Conservation (phyloP, 2,113 vertebrate species). For the Thamnaconus septentrionalis region DNA sequence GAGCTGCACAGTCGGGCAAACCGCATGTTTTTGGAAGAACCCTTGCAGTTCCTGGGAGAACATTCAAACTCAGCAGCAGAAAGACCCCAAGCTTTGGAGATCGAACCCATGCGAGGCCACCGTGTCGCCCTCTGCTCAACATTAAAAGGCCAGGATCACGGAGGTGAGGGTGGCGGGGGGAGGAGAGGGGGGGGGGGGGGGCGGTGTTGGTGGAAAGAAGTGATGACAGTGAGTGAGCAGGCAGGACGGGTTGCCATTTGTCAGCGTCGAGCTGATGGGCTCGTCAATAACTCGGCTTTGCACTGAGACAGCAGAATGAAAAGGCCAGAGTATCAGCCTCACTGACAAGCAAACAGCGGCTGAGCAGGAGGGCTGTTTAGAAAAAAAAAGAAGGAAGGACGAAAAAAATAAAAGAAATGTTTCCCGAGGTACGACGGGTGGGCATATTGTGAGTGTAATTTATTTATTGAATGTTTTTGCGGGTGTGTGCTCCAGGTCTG, state of each 20-base stretch:
- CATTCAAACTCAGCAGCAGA: neutral
- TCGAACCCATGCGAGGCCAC: too few species aligned
- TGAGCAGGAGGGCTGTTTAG: neutral
- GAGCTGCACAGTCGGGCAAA: too few species aligned
- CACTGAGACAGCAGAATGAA: conserved; percentile 23
- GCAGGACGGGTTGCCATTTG: conserved; percentile 6
- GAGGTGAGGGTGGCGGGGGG: neutral
- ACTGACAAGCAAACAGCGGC: neutral
- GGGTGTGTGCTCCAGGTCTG: too few species aligned
- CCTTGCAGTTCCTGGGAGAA: too few species aligned
- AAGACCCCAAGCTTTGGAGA: neutral
- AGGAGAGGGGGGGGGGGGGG: conserved; percentile 2
- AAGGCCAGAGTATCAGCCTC: conserved; percentile 29
- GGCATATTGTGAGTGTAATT: too few species aligned
- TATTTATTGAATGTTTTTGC: too few species aligned
- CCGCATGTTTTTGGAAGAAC: too few species aligned
- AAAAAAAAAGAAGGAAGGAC: too few species aligned
- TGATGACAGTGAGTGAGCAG: neutral
- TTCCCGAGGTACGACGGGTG: too few species aligned
- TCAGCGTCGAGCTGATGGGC: conserved; percentile 33
- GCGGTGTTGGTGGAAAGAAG: neutral
- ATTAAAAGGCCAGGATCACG: too few species aligned
- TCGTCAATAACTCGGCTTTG: conserved; percentile 47
- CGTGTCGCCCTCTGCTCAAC: too few species aligned
- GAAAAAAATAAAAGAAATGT: too few species aligned